Evolutionary conservation across 2,797 vertebrate genomes (phyloP).

Genomic region (Peromyscus melanophrys): DNA sequence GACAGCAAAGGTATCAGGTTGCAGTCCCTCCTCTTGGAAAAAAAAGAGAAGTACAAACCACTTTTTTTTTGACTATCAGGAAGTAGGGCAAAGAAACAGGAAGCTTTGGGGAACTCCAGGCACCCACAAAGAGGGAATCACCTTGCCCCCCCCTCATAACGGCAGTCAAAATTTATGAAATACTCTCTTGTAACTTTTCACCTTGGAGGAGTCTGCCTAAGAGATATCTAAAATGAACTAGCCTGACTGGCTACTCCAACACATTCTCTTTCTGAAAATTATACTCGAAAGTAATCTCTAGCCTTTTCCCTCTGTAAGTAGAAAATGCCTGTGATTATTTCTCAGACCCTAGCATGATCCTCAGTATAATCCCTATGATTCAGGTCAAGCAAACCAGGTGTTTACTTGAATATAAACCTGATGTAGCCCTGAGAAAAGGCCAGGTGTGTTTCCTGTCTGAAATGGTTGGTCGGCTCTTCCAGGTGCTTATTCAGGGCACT

Average conservation of each 20-base stretch:
- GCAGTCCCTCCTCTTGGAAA: accelerated
- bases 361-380: not conserved
- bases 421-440: not conserved
- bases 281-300: not conserved
- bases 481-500: not conserved
- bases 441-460: constrained; percentile 49
- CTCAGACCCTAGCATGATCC: not conserved
- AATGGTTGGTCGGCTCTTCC: not conserved
- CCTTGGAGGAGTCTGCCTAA: not conserved
- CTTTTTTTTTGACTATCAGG: not conserved
- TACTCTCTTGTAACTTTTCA: not conserved
- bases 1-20: not conserved
- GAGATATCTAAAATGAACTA: not conserved
- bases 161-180: not conserved
- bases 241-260: not conserved
- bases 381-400: not conserved
- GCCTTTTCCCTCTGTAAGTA: not conserved
- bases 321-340: not conserved
- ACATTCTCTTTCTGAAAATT: not conserved
- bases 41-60: constrained; percentile 63
- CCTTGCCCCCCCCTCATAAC: not conserved
- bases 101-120: constrained; percentile 16
- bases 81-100: constrained; percentile 55
- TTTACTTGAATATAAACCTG: constrained; percentile 55
- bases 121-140: not conserved